Conservation (phyloP, 2,888 invertebrate genomes). For the Quadriops clusia region DNA sequence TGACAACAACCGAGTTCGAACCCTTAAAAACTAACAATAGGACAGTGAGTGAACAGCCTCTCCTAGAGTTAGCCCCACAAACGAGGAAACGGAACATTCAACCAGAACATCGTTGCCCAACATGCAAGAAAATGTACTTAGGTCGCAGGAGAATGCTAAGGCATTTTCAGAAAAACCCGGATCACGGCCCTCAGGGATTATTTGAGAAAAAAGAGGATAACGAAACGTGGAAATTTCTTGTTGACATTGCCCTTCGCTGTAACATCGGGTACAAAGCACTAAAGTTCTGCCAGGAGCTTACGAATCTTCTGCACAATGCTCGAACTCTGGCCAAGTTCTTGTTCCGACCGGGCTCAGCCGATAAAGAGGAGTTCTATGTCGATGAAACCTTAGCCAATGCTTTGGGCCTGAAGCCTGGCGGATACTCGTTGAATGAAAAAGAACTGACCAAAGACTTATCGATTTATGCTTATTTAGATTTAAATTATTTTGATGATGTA, state of each 20-base stretch:
- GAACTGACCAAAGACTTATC: constrained; percentile 29
- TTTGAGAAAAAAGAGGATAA: constrained; percentile 22
- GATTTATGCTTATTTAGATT: constrained; percentile 17
- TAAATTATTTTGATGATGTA: constrained; percentile 6
- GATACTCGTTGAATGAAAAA: constrained; percentile 29
- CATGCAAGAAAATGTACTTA: constrained; percentile 53
- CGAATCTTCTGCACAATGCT: constrained; percentile 28
- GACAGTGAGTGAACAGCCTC: constrained; percentile 12
- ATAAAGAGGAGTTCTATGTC: constrained; percentile 24
- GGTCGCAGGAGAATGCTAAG: constrained; percentile 47
- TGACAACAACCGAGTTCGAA: constrained; percentile 25
- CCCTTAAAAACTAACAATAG: constrained; percentile 22
- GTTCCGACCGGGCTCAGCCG: constrained; percentile 24
- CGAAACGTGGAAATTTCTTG: constrained; percentile 31
- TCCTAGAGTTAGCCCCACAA: constrained; percentile 8
- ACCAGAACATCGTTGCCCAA: constrained; percentile 45
- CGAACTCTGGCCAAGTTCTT: constrained; percentile 28
- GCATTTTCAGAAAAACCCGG: constrained; percentile 50
- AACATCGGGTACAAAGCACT: constrained; percentile 24
- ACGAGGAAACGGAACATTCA: constrained; percentile 35
- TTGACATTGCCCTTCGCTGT: constrained; percentile 28
- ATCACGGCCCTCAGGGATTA: constrained; percentile 40
- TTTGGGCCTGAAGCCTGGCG: constrained; percentile 28
- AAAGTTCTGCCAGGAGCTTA: constrained; percentile 31
- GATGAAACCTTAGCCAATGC: constrained; percentile 27